Conservation (phyloP, 2,113 vertebrate genomes). For the Prunella himalayana region DNA sequence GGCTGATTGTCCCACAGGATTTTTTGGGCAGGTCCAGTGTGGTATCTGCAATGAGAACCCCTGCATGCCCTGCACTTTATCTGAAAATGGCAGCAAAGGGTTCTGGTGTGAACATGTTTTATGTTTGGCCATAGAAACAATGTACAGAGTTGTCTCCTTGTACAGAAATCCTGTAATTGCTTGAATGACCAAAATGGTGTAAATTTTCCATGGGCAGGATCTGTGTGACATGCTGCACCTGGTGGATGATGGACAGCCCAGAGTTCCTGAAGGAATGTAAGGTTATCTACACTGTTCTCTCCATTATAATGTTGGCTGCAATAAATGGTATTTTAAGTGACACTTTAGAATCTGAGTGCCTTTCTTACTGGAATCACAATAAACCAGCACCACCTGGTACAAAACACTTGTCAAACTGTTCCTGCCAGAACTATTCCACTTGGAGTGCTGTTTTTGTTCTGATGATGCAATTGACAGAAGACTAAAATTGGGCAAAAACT, state of each 20-base stretch:
- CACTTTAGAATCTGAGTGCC: background rate
- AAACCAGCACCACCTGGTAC: background rate
- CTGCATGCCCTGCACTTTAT: fast-evolving
- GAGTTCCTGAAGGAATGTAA: background rate
- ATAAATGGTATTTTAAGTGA: background rate
- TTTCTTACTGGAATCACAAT: background rate
- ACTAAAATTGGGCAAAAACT: background rate
- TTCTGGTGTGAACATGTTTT: background rate
- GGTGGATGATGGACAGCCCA: background rate
- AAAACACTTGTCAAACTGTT: background rate
- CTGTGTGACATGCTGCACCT: fast-evolving
- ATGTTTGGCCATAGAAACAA: background rate
- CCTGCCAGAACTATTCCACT: background rate
- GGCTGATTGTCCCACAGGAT: background rate
- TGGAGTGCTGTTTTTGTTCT: background rate
- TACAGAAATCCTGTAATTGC: background rate
- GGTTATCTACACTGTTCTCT: background rate
- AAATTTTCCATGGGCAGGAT: background rate
- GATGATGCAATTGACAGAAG: background rate
- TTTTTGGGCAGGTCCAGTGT: background rate
- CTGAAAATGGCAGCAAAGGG: background rate
- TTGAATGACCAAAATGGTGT: background rate
- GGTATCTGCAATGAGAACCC: fast-evolving
- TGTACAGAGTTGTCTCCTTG: background rate
- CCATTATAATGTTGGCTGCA: background rate